Evolutionary conservation across 2,113 vertebrate species (phyloP), one percentile per base, ranked within the genome.

Genomic region (Cyphotilapia sp.): DNA sequence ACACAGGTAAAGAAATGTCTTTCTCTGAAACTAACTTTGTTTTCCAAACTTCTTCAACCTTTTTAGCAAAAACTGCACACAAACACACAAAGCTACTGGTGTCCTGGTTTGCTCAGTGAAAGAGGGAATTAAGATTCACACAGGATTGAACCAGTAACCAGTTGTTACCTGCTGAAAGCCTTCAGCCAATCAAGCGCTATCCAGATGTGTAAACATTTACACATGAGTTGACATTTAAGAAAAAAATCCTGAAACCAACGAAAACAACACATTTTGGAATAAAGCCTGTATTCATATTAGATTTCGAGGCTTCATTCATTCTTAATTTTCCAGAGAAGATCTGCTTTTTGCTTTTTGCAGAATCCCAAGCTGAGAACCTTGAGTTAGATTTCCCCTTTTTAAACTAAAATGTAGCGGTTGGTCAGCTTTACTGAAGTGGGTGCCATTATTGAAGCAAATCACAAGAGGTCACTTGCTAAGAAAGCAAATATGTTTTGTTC

Each of bases 371-470:
- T 24, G 66, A 42, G 66, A 27, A 24, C 38, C 4, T 8, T 24
- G n/a, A 59, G 7, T 29, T 59, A 59, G 56, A 22, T 3, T 69
- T 38, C 7, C 1, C 19, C 35, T 22, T 40, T 24, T 40, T 40
- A 0, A 40, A 69, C 33, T 5, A 1, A 69, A 40, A 1, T 0
- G 7, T 40, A 69, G 35, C 7, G 2, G 7, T 24, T 6, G 63
- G n/a, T 40, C 35, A 6, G 33, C 35, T 14, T 69, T 69, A 40
- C n/a, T 69, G 63, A 69, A 4, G 12, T 24, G 33, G n/a, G 63
- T 14, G 35, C 22, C 35, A 14, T 40, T 40, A 40, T 3, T 69
- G 11, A 69, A 69, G 33, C 35, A 14, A 69, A 69, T 22, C 11
- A 69, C n/a, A 69, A 40, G 35, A 69, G 12, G 35, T 40, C 35